phyloP scores from a whole-genome alignment of 2,797 vertebrate species.

The Dendrocincla tyrannina region DNA sequence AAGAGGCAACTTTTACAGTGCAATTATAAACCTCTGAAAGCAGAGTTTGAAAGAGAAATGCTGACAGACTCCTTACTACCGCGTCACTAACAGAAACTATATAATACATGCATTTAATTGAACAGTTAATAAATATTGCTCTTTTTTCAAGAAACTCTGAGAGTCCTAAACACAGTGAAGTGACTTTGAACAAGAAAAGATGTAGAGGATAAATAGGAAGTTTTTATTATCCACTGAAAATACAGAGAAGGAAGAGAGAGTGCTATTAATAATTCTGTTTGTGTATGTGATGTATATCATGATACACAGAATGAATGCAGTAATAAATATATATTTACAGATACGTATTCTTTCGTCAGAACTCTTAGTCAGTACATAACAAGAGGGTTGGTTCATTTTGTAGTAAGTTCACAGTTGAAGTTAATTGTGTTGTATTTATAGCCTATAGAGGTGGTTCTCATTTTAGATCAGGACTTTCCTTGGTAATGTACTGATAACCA shows the following conservation, averaged over 20 bases:
- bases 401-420: constrained; percentile 47
- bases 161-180: not conserved
- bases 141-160: constrained; percentile 1
- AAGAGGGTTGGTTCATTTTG: constrained; percentile 17
- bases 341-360: not conserved
- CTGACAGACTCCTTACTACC: not conserved
- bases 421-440: constrained; percentile 77
- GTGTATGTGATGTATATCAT: not conserved
- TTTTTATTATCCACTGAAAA: constrained; percentile 24
- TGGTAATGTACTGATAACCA: constrained; percentile 72
- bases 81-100: not conserved
- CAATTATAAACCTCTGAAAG: not conserved
- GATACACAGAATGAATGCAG: not conserved
- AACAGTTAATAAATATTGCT: constrained; percentile 45
- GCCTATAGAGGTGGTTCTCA: constrained; percentile 65
- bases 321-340: not conserved
- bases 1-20: constrained; percentile 5
- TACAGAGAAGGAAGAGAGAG: not conserved
- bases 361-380: not conserved
- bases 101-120: constrained; percentile 28
- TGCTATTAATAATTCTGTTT: constrained; percentile 12
- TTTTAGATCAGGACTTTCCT: constrained; percentile 67
- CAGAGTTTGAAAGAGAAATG: not conserved
- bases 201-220: not conserved
- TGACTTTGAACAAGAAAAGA: constrained; percentile 12